Evolutionary conservation across 2,113 vertebrate species (phyloP), one percentile per base, ranked within the genome.

Genomic region (Podilymbus podiceps): DNA sequence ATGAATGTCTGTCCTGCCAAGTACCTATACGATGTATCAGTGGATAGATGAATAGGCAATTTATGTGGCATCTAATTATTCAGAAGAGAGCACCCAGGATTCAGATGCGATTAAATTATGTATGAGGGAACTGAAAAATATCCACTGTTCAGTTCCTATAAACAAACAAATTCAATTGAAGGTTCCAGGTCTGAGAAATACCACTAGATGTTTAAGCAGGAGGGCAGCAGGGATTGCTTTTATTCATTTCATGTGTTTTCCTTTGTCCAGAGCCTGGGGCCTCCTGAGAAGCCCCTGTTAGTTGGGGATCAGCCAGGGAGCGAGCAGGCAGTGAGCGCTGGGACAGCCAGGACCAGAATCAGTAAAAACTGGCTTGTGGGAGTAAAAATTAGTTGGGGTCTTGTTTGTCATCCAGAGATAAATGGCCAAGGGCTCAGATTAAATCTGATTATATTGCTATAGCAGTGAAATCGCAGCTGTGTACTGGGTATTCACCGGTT

Each of bases 351-450:
- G 38, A 63, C 4, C 40, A 73, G 74, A 47, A 6, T 89, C 79
- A 28, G 17, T 56, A 56, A n/a, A 80, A 69, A 8, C 3, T 17
- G 31, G 1, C 19, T 46, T 17, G 12, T 18, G 31, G 58, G 59
- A 93, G 44, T 77, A 15, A 66, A 75, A 94, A 64, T 56, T 22
- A 85, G 20, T 31, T 42, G 35, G 44, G 74, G 31, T 91, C 46
- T 69, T 92, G 90, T 92, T 95, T 93, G 50, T 91, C 84, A 80
- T 89, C n/a, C 25, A 52, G 90, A 25, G 68, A 67, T 86, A 67
- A 71, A 38, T 33, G 38, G 81, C 87, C 83, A 78, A 92, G 81
- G 47, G 55, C 50, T 85, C 62, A 77, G 94, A 85, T 92, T 33
- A 90, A 85, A 94, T 87, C 77, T 67, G 78, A 58, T 85, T 84